Conservation (phyloP, 2,888 invertebrate genomes). For the Erannis defoliaria region DNA sequence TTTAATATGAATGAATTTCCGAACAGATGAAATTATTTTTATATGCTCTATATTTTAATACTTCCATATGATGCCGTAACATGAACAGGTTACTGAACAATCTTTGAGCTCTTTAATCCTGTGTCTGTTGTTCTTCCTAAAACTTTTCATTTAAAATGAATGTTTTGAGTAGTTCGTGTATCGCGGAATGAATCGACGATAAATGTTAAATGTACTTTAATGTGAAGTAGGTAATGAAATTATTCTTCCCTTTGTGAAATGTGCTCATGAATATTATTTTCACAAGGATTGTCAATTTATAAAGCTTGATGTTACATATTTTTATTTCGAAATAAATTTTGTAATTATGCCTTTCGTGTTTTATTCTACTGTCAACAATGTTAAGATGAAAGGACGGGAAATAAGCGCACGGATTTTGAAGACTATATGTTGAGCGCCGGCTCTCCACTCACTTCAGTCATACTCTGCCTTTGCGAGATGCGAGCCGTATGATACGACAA, state of each 20-base stretch:
- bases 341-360: slow-evolving; percentile 56
- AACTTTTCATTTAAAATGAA: slow-evolving; percentile 45
- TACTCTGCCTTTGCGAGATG: no score
- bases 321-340: slow-evolving; percentile 84
- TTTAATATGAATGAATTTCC: slow-evolving; percentile 61
- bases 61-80: slow-evolving; percentile 18
- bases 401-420: neutral
- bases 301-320: slow-evolving; percentile 81
- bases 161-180: slow-evolving; percentile 40
- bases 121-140: slow-evolving; percentile 34
- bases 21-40: slow-evolving; percentile 63
- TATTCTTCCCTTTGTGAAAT: slow-evolving; percentile 78
- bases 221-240: slow-evolving; percentile 50
- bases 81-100: slow-evolving; percentile 28
- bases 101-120: slow-evolving; percentile 13
- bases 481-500: no score
- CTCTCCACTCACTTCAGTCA: no score
- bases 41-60: slow-evolving; percentile 60
- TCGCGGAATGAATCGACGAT: slow-evolving; percentile 38
- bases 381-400: neutral
- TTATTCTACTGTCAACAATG: neutral
- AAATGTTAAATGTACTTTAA: slow-evolving; percentile 42
- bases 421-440: no score
- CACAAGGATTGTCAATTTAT: slow-evolving; percentile 82
- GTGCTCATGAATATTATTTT: slow-evolving; percentile 83